A percentile compares a stretch with the other conserved stretches of the same genome.
phyloP scores from a whole-genome alignment of 2,797 vertebrate species.

The Sorex maritimensis region DNA sequence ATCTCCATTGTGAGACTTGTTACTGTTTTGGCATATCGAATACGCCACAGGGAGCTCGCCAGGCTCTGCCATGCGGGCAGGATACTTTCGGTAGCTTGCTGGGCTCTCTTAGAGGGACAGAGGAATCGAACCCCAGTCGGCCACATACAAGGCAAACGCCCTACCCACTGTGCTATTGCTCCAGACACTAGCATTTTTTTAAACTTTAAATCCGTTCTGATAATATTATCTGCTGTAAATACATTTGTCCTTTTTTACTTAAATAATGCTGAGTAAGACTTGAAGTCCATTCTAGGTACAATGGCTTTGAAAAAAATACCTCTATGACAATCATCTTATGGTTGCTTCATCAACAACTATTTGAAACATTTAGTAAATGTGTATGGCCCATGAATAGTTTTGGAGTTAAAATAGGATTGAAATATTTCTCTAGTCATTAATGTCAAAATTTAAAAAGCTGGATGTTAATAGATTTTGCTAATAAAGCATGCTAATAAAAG shows the following conservation, averaged over 20 bases:
- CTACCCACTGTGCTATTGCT: no score
- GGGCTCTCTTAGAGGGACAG: no score
- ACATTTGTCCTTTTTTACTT: slow-evolving; percentile 32
- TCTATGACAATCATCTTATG: neutral
- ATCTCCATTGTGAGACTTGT: no score
- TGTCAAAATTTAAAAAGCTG: no score
- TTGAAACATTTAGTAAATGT: neutral
- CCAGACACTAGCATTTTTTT: no score
- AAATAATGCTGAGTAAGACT: neutral
- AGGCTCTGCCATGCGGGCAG: no score
- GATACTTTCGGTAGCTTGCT: no score
- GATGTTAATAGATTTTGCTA: neutral
- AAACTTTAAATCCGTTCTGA: slow-evolving; percentile 23
- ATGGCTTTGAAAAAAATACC: slow-evolving; percentile 41
- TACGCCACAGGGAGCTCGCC: no score
- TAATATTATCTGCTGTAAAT: neutral
- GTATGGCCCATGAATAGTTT: neutral
- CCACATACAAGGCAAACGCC: no score
- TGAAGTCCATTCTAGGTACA: neutral
- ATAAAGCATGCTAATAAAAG: neutral
- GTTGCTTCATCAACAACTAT: slow-evolving; percentile 31
- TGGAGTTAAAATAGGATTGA: neutral
- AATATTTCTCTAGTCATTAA: neutral
- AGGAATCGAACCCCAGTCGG: no score
- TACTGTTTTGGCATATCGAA: no score